Percentiles rank a stretch among this genome's conserved stretches.
phyloP scores from a whole-genome alignment of 1,140 invertebrate genomes.

The Condylostylus longicornis region DNA sequence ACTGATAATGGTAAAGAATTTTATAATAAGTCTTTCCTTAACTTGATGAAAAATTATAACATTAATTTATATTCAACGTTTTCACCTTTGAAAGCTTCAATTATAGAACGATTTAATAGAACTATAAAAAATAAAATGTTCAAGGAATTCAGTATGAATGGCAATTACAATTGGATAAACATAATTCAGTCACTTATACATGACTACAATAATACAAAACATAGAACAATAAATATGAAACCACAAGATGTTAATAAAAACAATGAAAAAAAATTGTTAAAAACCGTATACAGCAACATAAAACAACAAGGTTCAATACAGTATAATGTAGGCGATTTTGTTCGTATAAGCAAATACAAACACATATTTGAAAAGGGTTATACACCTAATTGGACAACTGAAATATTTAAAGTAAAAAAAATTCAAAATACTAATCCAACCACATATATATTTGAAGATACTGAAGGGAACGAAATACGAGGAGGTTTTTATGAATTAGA shows the following conservation, averaged over 20 bases:
- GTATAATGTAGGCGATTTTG: not conserved
- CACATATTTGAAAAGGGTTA: too few relatives aligned
- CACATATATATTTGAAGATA: slow-evolving; percentile 14
- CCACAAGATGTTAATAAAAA: not conserved
- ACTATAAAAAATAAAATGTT: slow-evolving; percentile 30
- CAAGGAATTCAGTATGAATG: slow-evolving; percentile 1
- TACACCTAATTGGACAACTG: slow-evolving; percentile 18
- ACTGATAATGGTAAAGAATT: slow-evolving; percentile 23
- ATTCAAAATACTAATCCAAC: slow-evolving; percentile 14
- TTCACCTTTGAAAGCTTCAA: slow-evolving; percentile 31
- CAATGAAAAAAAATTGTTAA: not conserved
- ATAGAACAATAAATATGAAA: not conserved
- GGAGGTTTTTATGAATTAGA: slow-evolving; percentile 22
- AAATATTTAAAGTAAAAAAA: slow-evolving; percentile 19
- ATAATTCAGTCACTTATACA: not conserved
- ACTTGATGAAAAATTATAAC: slow-evolving; percentile 20
- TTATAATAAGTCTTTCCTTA: slow-evolving; percentile 19
- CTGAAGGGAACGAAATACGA: slow-evolving; percentile 8
- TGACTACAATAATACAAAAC: too few relatives aligned
- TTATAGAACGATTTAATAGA: slow-evolving; percentile 33
- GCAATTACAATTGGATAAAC: not conserved
- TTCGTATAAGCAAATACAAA: too few relatives aligned
- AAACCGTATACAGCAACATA: not conserved
- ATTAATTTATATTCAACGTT: slow-evolving; percentile 34
- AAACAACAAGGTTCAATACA: not conserved